Evolutionary conservation across 2,888 invertebrate genomes (phyloP), one percentile per base, ranked within the genome.

Genomic region (Tiphia femorata): DNA sequence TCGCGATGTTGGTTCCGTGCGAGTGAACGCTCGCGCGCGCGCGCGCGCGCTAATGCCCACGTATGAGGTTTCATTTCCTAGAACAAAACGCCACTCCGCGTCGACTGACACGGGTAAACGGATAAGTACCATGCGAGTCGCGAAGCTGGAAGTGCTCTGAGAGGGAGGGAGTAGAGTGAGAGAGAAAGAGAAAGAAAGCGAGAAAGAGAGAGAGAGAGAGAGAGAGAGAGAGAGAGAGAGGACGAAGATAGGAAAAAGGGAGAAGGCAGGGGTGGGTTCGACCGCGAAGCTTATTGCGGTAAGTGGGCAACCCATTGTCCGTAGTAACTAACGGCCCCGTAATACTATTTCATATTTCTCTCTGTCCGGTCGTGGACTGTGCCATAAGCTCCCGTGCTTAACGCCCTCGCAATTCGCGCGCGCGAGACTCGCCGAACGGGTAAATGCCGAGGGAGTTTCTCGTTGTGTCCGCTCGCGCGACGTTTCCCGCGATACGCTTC

Each of bases 301-400:
- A 48, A 49, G 49, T 30, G 37, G 60, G 56, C 49, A 27, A 63
- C 60, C 37, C 60, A 67, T 63, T 62, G 60, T 66, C 53, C 48
- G 44, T 47, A 25, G 56, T 56, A 54, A 64, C 71, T 72, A 75
- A 72, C 71, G 70, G 70, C 64, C 69, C 59, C 62, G 67, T 69
- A 63, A 67, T 64, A 68, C 68, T 70, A 72, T 70, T 73, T 73
- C 66, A 67, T 72, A 62, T 62, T 58, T 62, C 58, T 56, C 62
- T 54, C 58, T 16, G 38, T 49, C 38, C 41, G 49, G 21, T 56
- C n/a, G n/a, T n/a, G n/a, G n/a, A n/a, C 47, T 48, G 41, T 49
- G 50, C 30, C 49, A 41, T 48, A 49, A 53, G 44, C 47, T 48
- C 49, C 17, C 46, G 44, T 55, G 29, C 59, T 46, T 38, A 48